These are phyloP conservation scores for Brienomyrus brachyistius DNA, from an alignment of 2,113 vertebrate species.

Conservation along the genomic window DNA sequence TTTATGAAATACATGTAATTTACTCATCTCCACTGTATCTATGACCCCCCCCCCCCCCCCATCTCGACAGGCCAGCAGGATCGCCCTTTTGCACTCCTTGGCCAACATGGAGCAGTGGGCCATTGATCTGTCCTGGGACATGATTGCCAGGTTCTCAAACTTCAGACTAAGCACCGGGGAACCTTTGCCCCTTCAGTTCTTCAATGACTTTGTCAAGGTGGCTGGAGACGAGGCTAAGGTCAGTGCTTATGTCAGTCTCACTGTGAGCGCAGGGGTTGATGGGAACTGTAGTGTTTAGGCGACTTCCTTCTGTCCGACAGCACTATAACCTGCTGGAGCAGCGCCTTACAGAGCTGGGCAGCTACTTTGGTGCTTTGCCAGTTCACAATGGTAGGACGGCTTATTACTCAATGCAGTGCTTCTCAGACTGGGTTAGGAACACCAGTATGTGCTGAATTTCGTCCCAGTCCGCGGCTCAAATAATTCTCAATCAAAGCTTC, in stretches of 20 bases:
- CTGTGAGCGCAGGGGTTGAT: neutral
- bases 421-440: neutral
- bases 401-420: neutral
- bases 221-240: slow-evolving; percentile 58
- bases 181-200: slow-evolving; percentile 47
- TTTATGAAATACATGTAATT: neutral
- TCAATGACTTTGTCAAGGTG: slow-evolving; percentile 55
- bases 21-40: neutral
- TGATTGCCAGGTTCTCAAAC: slow-evolving; percentile 48
- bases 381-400: slow-evolving; percentile 49
- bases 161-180: slow-evolving; percentile 37
- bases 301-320: slow-evolving; percentile 26
- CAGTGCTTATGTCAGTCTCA: neutral
- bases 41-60: neutral
- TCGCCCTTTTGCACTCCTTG: slow-evolving; percentile 52
- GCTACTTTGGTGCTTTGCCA: slow-evolving; percentile 49
- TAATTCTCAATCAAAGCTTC: neutral
- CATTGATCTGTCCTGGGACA: slow-evolving; percentile 56
- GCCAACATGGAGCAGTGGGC: slow-evolving; percentile 61
- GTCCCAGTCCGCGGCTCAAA: neutral
- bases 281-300: neutral
- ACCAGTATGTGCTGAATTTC: neutral
- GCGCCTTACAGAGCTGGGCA: slow-evolving; percentile 48
- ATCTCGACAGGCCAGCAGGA: slow-evolving; percentile 46
- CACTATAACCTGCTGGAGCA: slow-evolving; percentile 51